Percentiles rank a stretch among this genome's conserved stretches.
These are phyloP conservation scores for Lepidurus arcticus DNA, from an alignment of 1,140 invertebrate genomes.

Conservation along the genomic window DNA sequence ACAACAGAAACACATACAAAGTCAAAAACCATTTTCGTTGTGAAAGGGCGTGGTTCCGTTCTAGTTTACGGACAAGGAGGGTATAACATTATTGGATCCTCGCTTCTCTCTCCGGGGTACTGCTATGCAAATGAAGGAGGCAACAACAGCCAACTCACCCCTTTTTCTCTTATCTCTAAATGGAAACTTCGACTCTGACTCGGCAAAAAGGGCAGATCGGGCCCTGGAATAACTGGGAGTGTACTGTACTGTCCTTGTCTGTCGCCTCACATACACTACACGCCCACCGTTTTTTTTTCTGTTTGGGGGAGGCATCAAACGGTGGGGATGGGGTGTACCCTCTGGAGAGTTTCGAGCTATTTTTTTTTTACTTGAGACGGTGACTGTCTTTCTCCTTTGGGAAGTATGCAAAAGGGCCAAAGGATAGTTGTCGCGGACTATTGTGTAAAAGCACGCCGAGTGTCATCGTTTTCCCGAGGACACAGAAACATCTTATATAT, in stretches of 20 bases:
- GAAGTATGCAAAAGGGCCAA: not conserved
- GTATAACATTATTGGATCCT: not conserved
- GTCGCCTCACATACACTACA: no score
- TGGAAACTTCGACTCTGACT: slow-evolving; percentile 17
- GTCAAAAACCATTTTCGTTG: not conserved
- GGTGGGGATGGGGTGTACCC: not conserved
- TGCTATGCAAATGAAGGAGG: slow-evolving; percentile 21
- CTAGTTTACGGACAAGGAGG: not conserved
- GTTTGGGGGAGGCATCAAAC: not conserved
- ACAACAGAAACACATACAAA: not conserved
- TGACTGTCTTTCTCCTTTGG: not conserved
- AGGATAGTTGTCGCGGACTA: slow-evolving; percentile 8
- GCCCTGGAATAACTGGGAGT: no score
- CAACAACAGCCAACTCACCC: slow-evolving; percentile 17
- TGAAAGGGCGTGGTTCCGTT: not conserved
- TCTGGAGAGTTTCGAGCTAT: not conserved
- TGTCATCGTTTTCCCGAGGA: not conserved
- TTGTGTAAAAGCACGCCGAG: not conserved
- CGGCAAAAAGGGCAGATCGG: not conserved
- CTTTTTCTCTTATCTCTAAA: slow-evolving; percentile 22
- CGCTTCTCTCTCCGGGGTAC: not conserved
- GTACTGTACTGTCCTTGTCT: no score
- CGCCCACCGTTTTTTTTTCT: not conserved
- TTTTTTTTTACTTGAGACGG: not conserved
- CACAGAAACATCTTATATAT: not conserved